Base-by-base conservation (phyloP, 2,113 vertebrate species). In the Accipiter virgatus region DNA sequence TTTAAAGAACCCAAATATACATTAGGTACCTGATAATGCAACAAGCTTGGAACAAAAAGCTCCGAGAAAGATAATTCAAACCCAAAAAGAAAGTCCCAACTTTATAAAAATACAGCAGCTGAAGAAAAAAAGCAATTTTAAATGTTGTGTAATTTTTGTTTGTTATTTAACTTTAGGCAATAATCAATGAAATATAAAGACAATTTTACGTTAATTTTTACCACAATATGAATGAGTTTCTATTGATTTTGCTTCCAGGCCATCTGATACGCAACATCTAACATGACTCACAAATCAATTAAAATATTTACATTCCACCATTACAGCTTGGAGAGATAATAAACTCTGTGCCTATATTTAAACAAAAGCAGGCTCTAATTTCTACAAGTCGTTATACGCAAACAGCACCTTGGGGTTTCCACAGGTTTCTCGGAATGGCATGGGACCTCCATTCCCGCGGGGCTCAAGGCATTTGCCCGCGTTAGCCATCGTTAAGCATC, bases 261-360 rank as follows among this genome's bases (percentile, higher is more conserved):
- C 59, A 63, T 15, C 65, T 74, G 19, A 90, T 36, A 66, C 0
- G 3, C 4, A 86, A 92, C 48, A 82, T 62, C 56, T 80, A 90
- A 83, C 1, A 4, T 43, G 80, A 92, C 58, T 94, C 93, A 91
- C 52, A 62, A 61, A 96, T 92, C 84, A 77, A 92, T 87, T 93
- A 88, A 95, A 97, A 96, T 95, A 96, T 96, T 97, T 96, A 87
- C 92, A 93, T 95, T 96, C 92, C 81, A 86, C 84, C 96, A 92
- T 89, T 90, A 90, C 72, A 86, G 90, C 70, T 55, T 50, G 38
- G 61, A 95, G 86, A 96, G 88, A 83, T 53, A 66, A 93, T 70
- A 75, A 95, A 87, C 80, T 70, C 79, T 4, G 4, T 42, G 81
- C 68, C 66, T 63, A 10, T 13, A 81, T 79, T 86, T 89, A 84